Evolutionary conservation across 2,797 vertebrate species (phyloP).

Genomic region (Semaprochilodus insignis): DNA sequence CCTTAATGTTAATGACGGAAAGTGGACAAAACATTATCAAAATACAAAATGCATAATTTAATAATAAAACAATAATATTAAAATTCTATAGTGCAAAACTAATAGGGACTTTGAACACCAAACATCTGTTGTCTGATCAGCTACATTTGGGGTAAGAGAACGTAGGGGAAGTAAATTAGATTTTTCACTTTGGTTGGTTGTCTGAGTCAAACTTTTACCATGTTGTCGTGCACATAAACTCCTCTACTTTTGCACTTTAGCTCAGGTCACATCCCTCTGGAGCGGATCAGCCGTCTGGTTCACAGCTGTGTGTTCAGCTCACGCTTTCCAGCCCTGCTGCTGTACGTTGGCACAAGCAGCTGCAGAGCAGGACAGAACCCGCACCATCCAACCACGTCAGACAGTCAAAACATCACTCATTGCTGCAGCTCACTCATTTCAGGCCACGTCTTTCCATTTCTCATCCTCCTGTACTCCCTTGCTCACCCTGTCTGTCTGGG

Average conservation of each 20-base stretch:
- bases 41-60: no score
- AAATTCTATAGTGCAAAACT: no score
- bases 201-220: not conserved
- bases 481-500: not conserved
- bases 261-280: constrained; percentile 31
- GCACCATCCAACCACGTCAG: constrained; percentile 19
- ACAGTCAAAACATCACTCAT: constrained; percentile 7
- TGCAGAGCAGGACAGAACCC: constrained; percentile 41
- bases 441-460: not conserved
- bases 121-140: not conserved
- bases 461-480: not conserved
- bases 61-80: no score
- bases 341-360: constrained; percentile 39
- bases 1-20: no score
- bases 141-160: not conserved
- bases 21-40: no score
- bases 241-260: constrained; percentile 16
- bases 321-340: constrained; percentile 32
- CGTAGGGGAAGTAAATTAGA: no score
- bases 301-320: constrained; percentile 40
- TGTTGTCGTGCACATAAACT: constrained; percentile 29
- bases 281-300: constrained; percentile 34
- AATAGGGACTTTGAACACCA: not conserved
- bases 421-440: constrained; percentile 6
- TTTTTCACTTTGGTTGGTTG: not conserved